A percentile compares a stretch with the other conserved stretches of the same genome.
These are phyloP conservation scores for Drosophila sordidula DNA, from an alignment of 2,888 invertebrate species.

Conservation along the genomic window DNA sequence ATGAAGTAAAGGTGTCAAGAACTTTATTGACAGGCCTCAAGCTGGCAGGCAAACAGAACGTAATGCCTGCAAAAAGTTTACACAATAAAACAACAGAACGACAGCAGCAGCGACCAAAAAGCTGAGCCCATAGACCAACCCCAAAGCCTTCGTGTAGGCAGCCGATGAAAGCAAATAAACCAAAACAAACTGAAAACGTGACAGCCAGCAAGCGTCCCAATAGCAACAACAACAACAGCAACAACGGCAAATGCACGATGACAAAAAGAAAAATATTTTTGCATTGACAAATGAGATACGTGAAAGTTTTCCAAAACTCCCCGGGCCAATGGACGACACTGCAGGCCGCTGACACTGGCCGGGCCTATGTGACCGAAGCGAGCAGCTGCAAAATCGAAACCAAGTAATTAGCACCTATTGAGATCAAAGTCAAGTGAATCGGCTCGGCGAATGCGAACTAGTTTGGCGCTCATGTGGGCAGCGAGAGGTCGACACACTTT, in stretches of 20 bases:
- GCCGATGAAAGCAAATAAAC: constrained; percentile 67
- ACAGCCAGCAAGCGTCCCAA: constrained; percentile 56
- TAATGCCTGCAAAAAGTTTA: constrained; percentile 48
- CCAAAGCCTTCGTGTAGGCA: constrained; percentile 40
- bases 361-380: background rate
- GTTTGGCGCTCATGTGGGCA: constrained; percentile 60
- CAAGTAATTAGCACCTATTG: constrained; percentile 72
- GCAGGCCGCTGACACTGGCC: constrained; percentile 1
- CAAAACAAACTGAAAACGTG: constrained; percentile 73
- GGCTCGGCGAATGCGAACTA: constrained; percentile 52
- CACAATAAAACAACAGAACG: constrained; percentile 43
- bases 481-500: constrained; percentile 68
- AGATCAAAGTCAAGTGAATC: constrained; percentile 75
- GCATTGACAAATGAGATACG: constrained; percentile 78
- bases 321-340: constrained; percentile 30
- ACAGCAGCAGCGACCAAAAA: constrained; percentile 9
- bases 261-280: constrained; percentile 49
- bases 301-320: constrained; percentile 68
- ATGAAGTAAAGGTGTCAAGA: constrained; percentile 80
- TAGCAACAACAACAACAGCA: constrained; percentile 31
- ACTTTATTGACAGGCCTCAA: constrained; percentile 75
- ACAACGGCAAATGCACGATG: constrained; percentile 18
- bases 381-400: constrained; percentile 61
- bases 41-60: constrained; percentile 57
- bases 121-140: constrained; percentile 14